A percentile compares a stretch with the other conserved stretches of the same genome.
Conservation (phyloP, 2,113 vertebrate species). For the Tinamus guttatus region DNA sequence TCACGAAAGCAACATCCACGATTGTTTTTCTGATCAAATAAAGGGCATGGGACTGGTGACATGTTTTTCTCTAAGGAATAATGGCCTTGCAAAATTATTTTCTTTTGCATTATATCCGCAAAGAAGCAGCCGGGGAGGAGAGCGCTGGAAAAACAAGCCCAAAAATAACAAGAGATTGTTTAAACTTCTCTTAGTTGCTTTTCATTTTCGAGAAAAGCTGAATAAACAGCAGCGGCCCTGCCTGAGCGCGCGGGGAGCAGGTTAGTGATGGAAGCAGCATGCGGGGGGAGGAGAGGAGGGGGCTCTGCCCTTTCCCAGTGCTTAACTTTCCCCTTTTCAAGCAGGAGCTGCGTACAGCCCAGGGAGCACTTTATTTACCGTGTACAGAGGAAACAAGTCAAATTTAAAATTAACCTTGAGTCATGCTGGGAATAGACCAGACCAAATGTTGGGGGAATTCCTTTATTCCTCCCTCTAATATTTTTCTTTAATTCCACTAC, state of each 20-base stretch:
- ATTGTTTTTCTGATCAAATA: conserved; percentile 32
- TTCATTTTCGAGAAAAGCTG: conserved; percentile 87
- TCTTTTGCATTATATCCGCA: conserved; percentile 43
- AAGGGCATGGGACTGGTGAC: conserved; percentile 27
- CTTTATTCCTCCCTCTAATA: background rate
- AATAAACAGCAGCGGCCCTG: conserved; percentile 83
- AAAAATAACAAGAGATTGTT: conserved; percentile 85
- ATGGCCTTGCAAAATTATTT: conserved; percentile 58
- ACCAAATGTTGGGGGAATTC: conserved; percentile 60
- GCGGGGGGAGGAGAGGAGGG: background rate
- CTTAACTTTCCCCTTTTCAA: conserved; percentile 12
- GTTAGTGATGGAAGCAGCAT: conserved; percentile 46
- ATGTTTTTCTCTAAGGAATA: conserved; percentile 47
- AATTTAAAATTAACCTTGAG: conserved; percentile 67
- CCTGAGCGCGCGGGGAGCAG: conserved; percentile 58
- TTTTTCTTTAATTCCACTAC: conserved; percentile 52
- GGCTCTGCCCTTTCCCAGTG: background rate
- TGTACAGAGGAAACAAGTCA: conserved; percentile 54
- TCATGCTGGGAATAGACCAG: conserved; percentile 52
- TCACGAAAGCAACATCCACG: background rate
- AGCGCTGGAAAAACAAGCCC: conserved; percentile 66
- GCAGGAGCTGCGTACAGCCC: background rate
- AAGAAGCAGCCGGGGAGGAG: conserved; percentile 28
- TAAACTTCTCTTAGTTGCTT: conserved; percentile 85
- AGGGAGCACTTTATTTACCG: conserved; percentile 26